Evolutionary conservation across 2,888 invertebrate species (phyloP), one percentile per base, ranked within the genome.

Genomic region (Zele albiditarsus): DNA sequence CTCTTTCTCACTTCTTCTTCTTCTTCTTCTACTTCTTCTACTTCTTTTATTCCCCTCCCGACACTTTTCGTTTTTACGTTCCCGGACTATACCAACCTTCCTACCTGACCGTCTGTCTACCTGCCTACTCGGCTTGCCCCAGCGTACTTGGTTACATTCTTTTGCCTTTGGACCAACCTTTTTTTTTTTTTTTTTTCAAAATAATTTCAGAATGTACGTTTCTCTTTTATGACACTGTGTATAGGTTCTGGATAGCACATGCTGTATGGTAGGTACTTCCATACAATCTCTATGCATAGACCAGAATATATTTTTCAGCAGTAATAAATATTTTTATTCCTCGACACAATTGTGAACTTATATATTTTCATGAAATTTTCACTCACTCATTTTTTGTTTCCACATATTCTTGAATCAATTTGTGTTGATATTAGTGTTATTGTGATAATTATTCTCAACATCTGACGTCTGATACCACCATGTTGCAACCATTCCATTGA

Each of bases 91-190:
- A 74, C 42, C 70, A 33, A 70, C 38, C 53, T 66, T 69, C 62
- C 38, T 63, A 65, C 66, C 70, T 28, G 62, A 49, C 53, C 31
- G 53, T 49, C 68, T 71, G 42, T 27, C 71, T 71, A 53, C 49
- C 49, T 71, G 60, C 71, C 71, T 71, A 71, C 71, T 71, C 60
- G 58, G 33, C 60, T 46, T 23, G 31, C 60, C 14, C 60, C 14
- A 70, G 60, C 38, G 71, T 71, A 71, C 71, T 71, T 71, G 42
- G 71, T 71, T 71, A 71, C 71, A 71, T 71, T 71, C 71, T 71
- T 71, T 62, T 28, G 62, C 71, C 62, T 63, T 70, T 70, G 25
- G 38, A 49, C 31, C 27, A 16, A 67, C 67, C 67, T 16, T 28
- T 23, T 20, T 27, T 31, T 62, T 31, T 60, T 38, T 46, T 67